Conservation (phyloP, 2,888 invertebrate species). For the Alloscopus bannaensis region DNA sequence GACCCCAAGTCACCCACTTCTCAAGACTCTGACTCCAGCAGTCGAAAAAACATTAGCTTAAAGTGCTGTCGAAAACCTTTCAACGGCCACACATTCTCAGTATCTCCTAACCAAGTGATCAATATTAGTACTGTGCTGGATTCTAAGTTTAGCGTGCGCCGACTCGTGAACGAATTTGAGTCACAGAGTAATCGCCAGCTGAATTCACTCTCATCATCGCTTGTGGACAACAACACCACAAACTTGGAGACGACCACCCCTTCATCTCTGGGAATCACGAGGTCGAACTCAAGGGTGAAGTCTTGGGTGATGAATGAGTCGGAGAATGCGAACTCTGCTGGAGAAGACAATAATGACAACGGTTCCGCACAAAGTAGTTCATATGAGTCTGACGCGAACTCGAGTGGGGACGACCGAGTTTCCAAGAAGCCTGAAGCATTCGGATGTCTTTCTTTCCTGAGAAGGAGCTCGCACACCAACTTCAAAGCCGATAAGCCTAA, state of each 20-base stretch:
- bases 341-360: slow-evolving; percentile 33
- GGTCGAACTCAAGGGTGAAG: slow-evolving; percentile 39
- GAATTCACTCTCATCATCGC: slow-evolving; percentile 49
- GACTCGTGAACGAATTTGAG: slow-evolving; percentile 73
- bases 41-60: slow-evolving; percentile 68
- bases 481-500: slow-evolving; percentile 60
- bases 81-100: slow-evolving; percentile 90
- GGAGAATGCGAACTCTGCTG: slow-evolving; percentile 17
- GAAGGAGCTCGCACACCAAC: slow-evolving; percentile 38
- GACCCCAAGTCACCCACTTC: slow-evolving; percentile 76
- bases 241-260: slow-evolving; percentile 44
- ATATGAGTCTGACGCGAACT: slow-evolving; percentile 56
- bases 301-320: slow-evolving; percentile 38
- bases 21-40: slow-evolving; percentile 61
- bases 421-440: slow-evolving; percentile 54
- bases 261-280: slow-evolving; percentile 24
- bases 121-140: slow-evolving; percentile 78
- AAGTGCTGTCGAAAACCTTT: slow-evolving; percentile 90
- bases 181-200: slow-evolving; percentile 68
- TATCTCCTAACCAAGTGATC: slow-evolving; percentile 92
- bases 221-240: slow-evolving; percentile 37
- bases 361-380: slow-evolving; percentile 58
- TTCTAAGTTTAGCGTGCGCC: slow-evolving; percentile 72
- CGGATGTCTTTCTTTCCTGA: slow-evolving; percentile 51
- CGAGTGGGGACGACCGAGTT: slow-evolving; percentile 58